Percentiles rank a stretch among this genome's conserved stretches.
phyloP scores from a whole-genome alignment of 2,888 invertebrate genomes.

The Dynastes tityus region DNA sequence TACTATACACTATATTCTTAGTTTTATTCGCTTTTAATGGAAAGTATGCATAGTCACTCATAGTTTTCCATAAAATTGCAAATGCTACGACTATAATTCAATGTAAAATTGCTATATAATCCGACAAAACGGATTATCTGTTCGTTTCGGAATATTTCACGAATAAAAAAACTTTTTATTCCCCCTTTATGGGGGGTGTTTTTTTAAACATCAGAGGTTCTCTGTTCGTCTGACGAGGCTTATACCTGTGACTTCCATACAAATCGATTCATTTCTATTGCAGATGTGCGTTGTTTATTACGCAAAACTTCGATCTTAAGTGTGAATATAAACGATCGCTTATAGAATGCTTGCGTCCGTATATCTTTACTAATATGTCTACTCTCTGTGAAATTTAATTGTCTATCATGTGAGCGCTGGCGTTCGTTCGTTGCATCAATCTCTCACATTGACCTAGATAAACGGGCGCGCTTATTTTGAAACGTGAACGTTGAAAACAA shows the following conservation, averaged over 20 bases:
- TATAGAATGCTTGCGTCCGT: neutral
- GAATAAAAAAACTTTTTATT: too few species aligned
- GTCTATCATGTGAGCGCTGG: neutral
- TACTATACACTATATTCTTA: too few species aligned
- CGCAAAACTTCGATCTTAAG: neutral
- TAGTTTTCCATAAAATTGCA: too few species aligned
- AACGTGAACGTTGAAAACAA: neutral
- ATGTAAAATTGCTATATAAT: too few species aligned
- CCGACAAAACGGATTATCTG: too few species aligned
- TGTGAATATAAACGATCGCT: neutral
- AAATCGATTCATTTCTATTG: conserved; percentile 15
- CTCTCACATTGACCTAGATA: conserved; percentile 12
- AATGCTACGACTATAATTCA: too few species aligned
- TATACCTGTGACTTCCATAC: conserved; percentile 9
- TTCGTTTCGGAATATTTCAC: too few species aligned
- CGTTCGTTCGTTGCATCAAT: conserved; percentile 9
- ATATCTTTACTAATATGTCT: neutral
- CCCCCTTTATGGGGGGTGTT: too few species aligned
- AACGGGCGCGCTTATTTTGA: conserved; percentile 5
- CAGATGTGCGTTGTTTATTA: conserved; percentile 1
- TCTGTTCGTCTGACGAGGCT: too few species aligned
- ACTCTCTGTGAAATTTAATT: conserved; percentile 10
- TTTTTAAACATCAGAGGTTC: too few species aligned
- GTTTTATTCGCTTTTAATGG: too few species aligned
- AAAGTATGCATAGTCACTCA: too few species aligned